Evolutionary conservation across 2,888 invertebrate genomes (phyloP).

Genomic region (Syritta pipiens): DNA sequence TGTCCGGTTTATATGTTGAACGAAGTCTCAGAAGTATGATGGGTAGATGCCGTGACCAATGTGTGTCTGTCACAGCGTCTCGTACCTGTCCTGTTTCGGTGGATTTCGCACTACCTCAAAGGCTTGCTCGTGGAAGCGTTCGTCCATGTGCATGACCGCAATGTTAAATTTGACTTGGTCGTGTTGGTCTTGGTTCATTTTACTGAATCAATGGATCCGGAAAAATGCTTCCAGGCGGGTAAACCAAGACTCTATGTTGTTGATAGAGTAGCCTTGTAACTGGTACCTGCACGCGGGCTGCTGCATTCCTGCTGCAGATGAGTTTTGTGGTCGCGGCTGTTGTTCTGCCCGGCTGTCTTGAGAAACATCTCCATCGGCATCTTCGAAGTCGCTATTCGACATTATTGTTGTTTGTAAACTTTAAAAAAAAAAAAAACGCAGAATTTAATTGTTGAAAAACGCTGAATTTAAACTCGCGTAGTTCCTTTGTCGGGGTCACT

Average conservation of each 20-base stretch:
- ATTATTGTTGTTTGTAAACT: not conserved
- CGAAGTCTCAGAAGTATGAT: no score
- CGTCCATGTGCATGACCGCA: not conserved
- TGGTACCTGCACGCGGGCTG: slow-evolving; percentile 20
- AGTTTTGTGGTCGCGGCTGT: not conserved
- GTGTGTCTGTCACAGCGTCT: not conserved
- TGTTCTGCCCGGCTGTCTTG: not conserved
- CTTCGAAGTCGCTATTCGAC: slow-evolving; percentile 2
- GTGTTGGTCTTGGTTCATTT: not conserved
- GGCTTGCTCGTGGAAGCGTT: slow-evolving; percentile 21
- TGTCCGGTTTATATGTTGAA: no score
- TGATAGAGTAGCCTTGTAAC: slow-evolving; percentile 28
- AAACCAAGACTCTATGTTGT: slow-evolving; percentile 41
- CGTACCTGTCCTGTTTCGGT: not conserved
- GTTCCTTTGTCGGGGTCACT: no score
- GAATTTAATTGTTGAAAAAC: no score
- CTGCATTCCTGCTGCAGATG: slow-evolving; percentile 16
- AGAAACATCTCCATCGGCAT: not conserved
- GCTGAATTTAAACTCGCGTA: no score
- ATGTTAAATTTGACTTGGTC: not conserved
- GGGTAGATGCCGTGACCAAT: no score
- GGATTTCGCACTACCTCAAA: slow-evolving; percentile 26
- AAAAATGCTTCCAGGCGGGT: slow-evolving; percentile 37
- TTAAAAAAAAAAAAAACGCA: no score
- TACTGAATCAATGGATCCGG: slow-evolving; percentile 18